Evolutionary conservation across 2,797 vertebrate genomes (phyloP), one percentile per base, ranked within the genome.

Genomic region (Sebastes minor): DNA sequence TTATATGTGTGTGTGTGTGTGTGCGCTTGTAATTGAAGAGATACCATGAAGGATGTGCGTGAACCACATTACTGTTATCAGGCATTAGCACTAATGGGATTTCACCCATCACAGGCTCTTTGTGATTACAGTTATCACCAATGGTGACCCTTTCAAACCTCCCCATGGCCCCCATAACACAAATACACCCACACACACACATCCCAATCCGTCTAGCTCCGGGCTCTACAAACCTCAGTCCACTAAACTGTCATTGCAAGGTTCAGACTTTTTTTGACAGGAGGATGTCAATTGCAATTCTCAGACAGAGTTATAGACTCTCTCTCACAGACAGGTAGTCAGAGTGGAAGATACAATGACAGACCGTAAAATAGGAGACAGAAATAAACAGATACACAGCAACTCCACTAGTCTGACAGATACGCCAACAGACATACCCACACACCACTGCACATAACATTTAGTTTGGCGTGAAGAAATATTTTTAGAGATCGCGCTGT

Each of bases 11-110:
- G 18, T 60, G 49, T 42, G 33, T 55, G 2, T 66, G 61, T 55
- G 32, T 20, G 25, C 3, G 25, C 3, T 33, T 72, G 38, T 74
- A 76, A 80, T 61, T 66, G 49, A 80, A 66, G 62, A 80, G 74
- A 81, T 62, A 65, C 81, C 83, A 65, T 89, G 80, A 86, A 78
- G 81, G 81, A 90, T 84, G 82, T 66, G 46, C n/a, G 13, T 46
- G 30, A 82, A 85, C 69, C 81, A 67, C 62, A 85, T 70, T 76
- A 64, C 78, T 82, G 68, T 91, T 94, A 93, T 94, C 90, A 80
- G 80, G 73, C 86, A 82, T 89, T 91, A 87, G 78, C 75, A 69
- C 90, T 93, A 94, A 95, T 94, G 89, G 90, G 92, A 93, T 95
- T 91, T 77, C 66, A 71, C 82, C 74, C 88, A 87, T 91, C 87